Conservation (phyloP, 2,797 vertebrate genomes). For the Glossophaga mutica region DNA sequence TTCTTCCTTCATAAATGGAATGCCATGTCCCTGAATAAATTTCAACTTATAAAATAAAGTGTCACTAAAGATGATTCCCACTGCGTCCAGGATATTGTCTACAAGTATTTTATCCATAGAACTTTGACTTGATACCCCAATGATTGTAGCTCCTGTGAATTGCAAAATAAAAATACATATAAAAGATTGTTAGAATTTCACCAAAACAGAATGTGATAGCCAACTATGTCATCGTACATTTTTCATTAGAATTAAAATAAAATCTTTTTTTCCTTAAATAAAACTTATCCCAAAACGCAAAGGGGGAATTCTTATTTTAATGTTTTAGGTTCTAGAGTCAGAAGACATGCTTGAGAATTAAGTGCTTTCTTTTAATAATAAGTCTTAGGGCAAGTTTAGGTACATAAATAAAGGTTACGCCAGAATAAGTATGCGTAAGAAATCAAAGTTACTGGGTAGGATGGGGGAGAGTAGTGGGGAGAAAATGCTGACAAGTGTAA, state of each 20-base stretch:
- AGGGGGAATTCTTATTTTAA: background rate
- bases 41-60: conserved; percentile 64
- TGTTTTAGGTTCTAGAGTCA: conserved; percentile 5
- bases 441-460: background rate
- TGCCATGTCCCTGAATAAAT: background rate
- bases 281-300: background rate
- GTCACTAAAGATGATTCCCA: conserved; percentile 64
- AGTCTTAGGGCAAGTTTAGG: background rate
- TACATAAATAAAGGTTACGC: background rate
- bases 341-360: background rate
- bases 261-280: background rate
- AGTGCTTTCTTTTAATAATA: background rate
- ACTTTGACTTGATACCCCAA: background rate
- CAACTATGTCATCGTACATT: background rate
- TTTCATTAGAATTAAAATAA: conserved; percentile 1
- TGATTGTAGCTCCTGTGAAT: conserved; percentile 24
- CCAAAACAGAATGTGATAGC: background rate
- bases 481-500: no score
- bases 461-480: no score
- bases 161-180: background rate
- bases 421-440: background rate
- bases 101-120: background rate
- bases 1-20: conserved; percentile 27
- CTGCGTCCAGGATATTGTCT: background rate
- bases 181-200: background rate